Conservation (phyloP, 2,888 invertebrate species). For the Eilema griseolum region DNA sequence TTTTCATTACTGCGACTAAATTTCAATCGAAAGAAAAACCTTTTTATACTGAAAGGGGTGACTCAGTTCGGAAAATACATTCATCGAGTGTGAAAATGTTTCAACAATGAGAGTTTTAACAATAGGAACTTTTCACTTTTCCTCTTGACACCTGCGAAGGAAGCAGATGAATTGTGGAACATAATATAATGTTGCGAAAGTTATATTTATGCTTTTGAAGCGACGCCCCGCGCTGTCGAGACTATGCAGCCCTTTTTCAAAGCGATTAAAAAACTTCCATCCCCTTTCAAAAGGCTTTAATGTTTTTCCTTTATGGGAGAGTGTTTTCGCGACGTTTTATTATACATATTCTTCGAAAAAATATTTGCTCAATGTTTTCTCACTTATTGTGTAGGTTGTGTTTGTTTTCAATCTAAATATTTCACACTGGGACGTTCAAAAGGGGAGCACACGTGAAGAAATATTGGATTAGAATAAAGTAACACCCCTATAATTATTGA, state of each 20-base stretch:
- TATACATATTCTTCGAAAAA: constrained; percentile 39
- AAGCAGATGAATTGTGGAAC: constrained; percentile 70
- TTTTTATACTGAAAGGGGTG: constrained; percentile 48
- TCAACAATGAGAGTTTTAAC: constrained; percentile 63
- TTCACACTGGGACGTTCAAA: constrained; percentile 44
- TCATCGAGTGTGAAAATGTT: constrained; percentile 64
- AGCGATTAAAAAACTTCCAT: constrained; percentile 74
- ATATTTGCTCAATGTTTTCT: constrained; percentile 50
- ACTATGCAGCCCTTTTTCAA: constrained; percentile 61
- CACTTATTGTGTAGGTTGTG: constrained; percentile 53
- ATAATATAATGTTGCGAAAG: constrained; percentile 52
- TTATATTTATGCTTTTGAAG: constrained; percentile 58
- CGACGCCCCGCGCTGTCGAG: constrained; percentile 49
- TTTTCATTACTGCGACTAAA: constrained; percentile 75
- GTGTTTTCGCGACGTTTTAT: constrained; percentile 38
- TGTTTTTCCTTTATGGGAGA: constrained; percentile 54
- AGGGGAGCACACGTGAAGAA: constrained; percentile 47
- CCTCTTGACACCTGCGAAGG: constrained; percentile 71
- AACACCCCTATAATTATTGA: constrained; percentile 39
- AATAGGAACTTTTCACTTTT: constrained; percentile 73
- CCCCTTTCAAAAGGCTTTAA: constrained; percentile 59
- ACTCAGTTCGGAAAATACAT: constrained; percentile 41
- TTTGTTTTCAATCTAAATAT: constrained; percentile 66
- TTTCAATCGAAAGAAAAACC: constrained; percentile 60
- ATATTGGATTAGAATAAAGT: constrained; percentile 53